Conservation (phyloP, 2,797 vertebrate species). For the Sandelia bainsii region DNA sequence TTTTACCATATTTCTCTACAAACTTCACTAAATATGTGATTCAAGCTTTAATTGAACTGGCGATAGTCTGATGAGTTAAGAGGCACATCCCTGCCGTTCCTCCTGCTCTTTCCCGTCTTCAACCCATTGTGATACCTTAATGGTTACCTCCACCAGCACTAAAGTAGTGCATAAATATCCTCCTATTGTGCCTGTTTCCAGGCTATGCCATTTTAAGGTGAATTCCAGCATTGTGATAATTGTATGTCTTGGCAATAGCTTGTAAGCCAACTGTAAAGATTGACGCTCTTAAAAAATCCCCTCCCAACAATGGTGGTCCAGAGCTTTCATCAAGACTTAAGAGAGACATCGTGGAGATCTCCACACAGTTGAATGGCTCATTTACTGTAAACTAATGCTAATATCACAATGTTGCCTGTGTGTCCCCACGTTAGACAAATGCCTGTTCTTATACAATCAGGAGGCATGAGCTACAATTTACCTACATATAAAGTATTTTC, state of each 20-base stretch:
- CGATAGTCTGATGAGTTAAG: neutral
- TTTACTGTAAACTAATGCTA: slow-evolving; percentile 12
- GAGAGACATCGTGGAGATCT: slow-evolving; percentile 6
- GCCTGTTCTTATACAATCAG: neutral
- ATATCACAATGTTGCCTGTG: slow-evolving; percentile 17
- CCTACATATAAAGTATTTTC: slow-evolving; percentile 36
- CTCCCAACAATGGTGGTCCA: slow-evolving; percentile 12
- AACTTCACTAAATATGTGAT: neutral
- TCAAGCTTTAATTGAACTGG: neutral
- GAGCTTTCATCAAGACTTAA: neutral
- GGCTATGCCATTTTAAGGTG: slow-evolving; percentile 17
- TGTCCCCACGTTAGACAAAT: neutral
- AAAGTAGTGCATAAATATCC: slow-evolving; percentile 32
- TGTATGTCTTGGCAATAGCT: slow-evolving; percentile 29
- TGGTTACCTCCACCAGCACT: slow-evolving; percentile 29
- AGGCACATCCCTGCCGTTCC: slow-evolving; percentile 13
- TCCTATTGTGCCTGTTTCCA: slow-evolving; percentile 17
- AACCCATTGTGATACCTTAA: slow-evolving; percentile 42
- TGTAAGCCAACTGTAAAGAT: slow-evolving; percentile 19
- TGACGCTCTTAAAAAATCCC: slow-evolving; percentile 2
- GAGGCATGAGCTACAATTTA: slow-evolving; percentile 13
- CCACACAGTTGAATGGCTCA: slow-evolving; percentile 5
- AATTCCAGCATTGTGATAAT: slow-evolving; percentile 49
- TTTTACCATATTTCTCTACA: too few species aligned
- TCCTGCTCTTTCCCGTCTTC: slow-evolving; percentile 7